Evolutionary conservation across 1,140 invertebrate genomes (phyloP), one percentile per base, ranked within the genome.

Genomic region (Caerostris darwini): DNA sequence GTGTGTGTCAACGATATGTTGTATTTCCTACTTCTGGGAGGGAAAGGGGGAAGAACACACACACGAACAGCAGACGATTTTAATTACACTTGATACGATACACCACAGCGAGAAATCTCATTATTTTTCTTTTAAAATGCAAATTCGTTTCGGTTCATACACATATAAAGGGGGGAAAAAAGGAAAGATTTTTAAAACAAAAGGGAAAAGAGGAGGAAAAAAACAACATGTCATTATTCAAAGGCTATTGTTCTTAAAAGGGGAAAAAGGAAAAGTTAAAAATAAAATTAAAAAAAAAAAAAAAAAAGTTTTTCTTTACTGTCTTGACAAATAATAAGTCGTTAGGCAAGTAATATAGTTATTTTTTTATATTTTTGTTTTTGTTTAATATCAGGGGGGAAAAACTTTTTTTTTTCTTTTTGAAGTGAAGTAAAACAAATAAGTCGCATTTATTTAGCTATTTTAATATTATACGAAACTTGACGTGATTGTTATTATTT

Each of bases 141-240:
- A 77, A 77, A 77, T 77, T 77, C 71, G 50, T 50, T 67, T 77
- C 71, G 71, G 50, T 53, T 77, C 50, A 77, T 77, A 34, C 34
- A 34, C 34, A 34, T 34, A 34, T 34, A 53, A 71, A 10, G 53
- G 17, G 17, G 59, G 7, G 2, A 14, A 34, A 53, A 77, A 71
- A 77, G 50, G 53, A 77, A 8, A 12, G 3, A 34, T 53, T 50
- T 50, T 14, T 77, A 50, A 53, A 14, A 77, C 50, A 7, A 77
- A 77, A 77, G 53, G 71, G 6, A 12, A 77, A 50, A 53, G 8
- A 64, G 17, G 12, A 2, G 2, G 2, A 34, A 34, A 34, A 34
- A 34, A 34, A 34, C 34, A 34, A 34, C 34, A 34, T 17, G 5
- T 3, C 4, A 34, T 12, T 77, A 77, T 77, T 53, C 34, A 10